These are phyloP conservation scores for Alloscopus bannaensis DNA, from an alignment of 2,888 invertebrate species.

Conservation along the genomic window DNA sequence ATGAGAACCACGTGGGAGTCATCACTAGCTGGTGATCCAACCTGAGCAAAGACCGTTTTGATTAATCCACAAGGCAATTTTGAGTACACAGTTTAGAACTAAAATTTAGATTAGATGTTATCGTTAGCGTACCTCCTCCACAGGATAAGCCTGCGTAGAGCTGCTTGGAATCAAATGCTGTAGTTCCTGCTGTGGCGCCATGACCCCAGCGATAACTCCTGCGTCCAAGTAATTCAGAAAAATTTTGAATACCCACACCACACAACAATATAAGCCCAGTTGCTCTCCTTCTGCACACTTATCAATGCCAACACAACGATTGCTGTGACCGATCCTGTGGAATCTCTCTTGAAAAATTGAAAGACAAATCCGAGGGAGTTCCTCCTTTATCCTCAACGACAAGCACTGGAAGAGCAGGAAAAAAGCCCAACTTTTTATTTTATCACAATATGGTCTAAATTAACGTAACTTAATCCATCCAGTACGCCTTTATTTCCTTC, in stretches of 20 bases:
- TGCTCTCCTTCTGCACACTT: background rate
- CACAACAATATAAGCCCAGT: background rate
- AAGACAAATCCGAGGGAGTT: background rate
- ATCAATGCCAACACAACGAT: background rate
- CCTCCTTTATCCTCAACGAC: no score
- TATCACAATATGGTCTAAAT: slow-evolving; percentile 38
- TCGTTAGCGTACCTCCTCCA: background rate
- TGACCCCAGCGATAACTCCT: background rate
- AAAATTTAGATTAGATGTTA: background rate
- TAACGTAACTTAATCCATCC: slow-evolving; percentile 40
- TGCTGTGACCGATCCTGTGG: background rate
- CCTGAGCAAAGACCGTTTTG: background rate
- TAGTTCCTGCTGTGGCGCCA: slow-evolving; percentile 33
- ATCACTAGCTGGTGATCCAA: background rate
- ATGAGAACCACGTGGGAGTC: slow-evolving; percentile 25
- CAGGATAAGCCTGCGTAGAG: background rate
- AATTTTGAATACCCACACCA: background rate
- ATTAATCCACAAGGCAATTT: background rate
- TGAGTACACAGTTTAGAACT: background rate
- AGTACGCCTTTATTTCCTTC: no score
- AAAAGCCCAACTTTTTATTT: slow-evolving; percentile 19
- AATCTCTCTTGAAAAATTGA: background rate
- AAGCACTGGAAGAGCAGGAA: no score
- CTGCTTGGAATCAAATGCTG: background rate
- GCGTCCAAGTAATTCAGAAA: background rate